These are phyloP conservation scores for Brachypodius melanocephalos DNA, from an alignment of 2,113 vertebrate genomes.

Conservation along the genomic window DNA sequence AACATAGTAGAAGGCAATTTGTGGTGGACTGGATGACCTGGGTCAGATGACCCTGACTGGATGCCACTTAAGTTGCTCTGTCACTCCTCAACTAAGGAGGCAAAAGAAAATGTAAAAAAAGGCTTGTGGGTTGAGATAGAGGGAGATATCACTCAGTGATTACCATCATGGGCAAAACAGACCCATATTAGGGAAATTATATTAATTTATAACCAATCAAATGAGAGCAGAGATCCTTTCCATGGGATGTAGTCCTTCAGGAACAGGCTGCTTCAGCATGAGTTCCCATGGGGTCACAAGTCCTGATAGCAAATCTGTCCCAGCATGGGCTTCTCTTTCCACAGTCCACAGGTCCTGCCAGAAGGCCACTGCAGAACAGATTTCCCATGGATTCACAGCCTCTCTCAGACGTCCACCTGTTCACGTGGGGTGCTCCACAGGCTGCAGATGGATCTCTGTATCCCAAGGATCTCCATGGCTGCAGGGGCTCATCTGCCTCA, in stretches of 20 bases:
- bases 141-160: not conserved
- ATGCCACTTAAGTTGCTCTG: not conserved
- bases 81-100: not conserved
- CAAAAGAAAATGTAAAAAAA: not conserved
- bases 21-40: not conserved
- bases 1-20: not conserved
- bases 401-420: not conserved
- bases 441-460: not conserved
- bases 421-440: fast-evolving
- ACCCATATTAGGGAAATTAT: not conserved
- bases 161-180: not conserved
- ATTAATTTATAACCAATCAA: not conserved
- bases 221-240: not conserved
- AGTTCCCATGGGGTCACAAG: not conserved
- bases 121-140: not conserved
- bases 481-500: not conserved
- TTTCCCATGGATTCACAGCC: not conserved
- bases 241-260: not conserved
- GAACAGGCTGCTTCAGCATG: not conserved
- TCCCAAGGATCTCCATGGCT: not conserved
- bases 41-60: not conserved
- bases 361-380: fast-evolving
- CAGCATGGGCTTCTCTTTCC: not conserved
- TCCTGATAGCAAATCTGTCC: not conserved
- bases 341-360: not conserved